Evolutionary conservation across 2,113 vertebrate genomes (phyloP).

Genomic region (Amblyornis subalaris): DNA sequence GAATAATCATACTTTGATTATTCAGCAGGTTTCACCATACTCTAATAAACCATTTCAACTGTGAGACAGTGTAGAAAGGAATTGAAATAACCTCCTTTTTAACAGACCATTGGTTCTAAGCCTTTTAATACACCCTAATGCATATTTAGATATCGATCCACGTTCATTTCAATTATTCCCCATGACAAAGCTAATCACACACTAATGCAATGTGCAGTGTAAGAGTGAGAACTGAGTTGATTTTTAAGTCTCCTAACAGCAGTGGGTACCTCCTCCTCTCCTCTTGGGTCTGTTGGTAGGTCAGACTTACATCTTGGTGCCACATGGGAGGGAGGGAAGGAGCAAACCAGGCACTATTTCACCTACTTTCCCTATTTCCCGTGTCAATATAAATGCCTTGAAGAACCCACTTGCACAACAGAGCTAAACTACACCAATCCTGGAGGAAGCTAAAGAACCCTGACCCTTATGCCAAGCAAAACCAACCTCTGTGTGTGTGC

Average conservation of each 20-base stretch:
- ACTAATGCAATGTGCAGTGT: neutral
- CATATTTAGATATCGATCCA: neutral
- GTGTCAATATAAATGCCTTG: neutral
- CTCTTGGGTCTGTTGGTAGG: neutral
- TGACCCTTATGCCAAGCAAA: neutral
- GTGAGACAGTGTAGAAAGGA: neutral
- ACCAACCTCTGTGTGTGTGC: neutral
- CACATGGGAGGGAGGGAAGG: neutral
- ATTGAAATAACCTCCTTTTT: constrained; percentile 4
- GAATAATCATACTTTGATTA: neutral
- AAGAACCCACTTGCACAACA: neutral
- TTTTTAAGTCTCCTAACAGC: neutral
- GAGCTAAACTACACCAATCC: neutral
- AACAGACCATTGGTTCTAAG: neutral
- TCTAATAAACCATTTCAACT: neutral
- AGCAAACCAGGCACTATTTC: neutral
- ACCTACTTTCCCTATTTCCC: neutral
- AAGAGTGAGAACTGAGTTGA: neutral
- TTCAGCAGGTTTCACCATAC: neutral
- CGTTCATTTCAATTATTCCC: neutral
- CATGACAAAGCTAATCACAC: neutral
- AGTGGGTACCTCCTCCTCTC: neutral
- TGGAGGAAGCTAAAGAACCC: neutral
- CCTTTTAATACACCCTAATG: neutral
- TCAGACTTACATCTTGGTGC: neutral